phyloP scores from a whole-genome alignment of 2,113 vertebrate genomes.

The Pimephales promelas region DNA sequence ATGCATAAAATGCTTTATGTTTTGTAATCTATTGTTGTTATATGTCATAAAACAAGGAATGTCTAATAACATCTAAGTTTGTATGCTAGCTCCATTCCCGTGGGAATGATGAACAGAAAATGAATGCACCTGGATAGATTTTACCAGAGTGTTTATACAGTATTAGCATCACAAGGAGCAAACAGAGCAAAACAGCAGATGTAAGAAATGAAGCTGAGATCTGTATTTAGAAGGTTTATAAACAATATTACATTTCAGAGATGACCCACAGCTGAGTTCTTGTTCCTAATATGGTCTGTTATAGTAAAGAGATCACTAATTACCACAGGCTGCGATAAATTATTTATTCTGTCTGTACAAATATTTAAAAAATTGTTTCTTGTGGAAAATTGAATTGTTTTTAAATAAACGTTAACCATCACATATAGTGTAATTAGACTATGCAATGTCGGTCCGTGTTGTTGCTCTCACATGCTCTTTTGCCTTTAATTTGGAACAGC shows the following conservation, averaged over 20 bases:
- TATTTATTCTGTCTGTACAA: background rate
- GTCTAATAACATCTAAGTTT: background rate
- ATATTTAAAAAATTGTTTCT: slow-evolving; percentile 4
- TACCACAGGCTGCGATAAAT: background rate
- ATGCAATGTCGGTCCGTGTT: background rate
- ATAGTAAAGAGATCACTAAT: background rate
- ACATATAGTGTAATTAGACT: background rate
- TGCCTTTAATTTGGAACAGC: slow-evolving; percentile 17
- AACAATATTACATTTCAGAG: slow-evolving; percentile 4
- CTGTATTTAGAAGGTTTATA: slow-evolving; percentile 8
- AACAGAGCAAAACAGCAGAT: background rate
- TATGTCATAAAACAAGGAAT: too few relatives aligned
- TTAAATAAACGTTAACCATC: background rate
- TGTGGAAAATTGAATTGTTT: background rate
- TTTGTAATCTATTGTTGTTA: background rate
- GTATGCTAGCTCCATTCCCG: background rate
- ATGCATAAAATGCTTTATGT: background rate
- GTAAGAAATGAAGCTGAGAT: background rate
- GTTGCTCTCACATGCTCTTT: slow-evolving; percentile 12
- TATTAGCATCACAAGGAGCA: background rate
- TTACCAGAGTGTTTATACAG: slow-evolving; percentile 20
- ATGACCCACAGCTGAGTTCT: background rate
- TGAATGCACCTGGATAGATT: background rate
- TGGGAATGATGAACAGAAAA: slow-evolving; percentile 13
- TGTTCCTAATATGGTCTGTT: slow-evolving; percentile 24